phyloP scores from a whole-genome alignment of 2,888 invertebrate species.

The Xestobium rufovillosum region DNA sequence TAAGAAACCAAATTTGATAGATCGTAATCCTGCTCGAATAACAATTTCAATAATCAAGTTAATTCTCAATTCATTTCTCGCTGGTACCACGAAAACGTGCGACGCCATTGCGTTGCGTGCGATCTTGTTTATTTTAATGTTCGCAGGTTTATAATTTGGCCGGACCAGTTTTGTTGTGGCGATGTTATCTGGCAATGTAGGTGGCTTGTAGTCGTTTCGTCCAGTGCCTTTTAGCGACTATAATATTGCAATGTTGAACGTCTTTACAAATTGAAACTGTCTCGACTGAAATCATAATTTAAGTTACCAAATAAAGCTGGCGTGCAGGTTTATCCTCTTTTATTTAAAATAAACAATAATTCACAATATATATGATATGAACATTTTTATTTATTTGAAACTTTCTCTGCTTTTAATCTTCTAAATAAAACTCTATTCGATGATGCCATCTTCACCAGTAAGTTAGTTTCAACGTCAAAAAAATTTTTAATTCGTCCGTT shows the following conservation, averaged over 20 bases:
- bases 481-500: no score
- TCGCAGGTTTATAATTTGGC: constrained; percentile 38
- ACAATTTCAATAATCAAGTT: constrained; percentile 10
- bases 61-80: constrained; percentile 7
- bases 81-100: no score
- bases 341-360: no score
- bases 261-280: constrained; percentile 36
- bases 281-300: constrained; percentile 27
- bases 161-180: constrained; percentile 34
- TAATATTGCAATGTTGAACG: constrained; percentile 32
- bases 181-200: constrained; percentile 38
- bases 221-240: constrained; percentile 23
- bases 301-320: no score
- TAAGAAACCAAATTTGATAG: constrained; percentile 8
- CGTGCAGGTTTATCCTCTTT: no score
- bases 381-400: no score
- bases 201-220: constrained; percentile 35
- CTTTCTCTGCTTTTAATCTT: no score
- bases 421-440: no score
- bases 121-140: constrained; percentile 36
- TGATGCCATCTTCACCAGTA: no score
- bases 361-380: no score
- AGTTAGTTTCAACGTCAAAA: no score
- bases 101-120: no score
- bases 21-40: constrained; percentile 3